Evolutionary conservation across 2,113 vertebrate genomes (phyloP), one percentile per base, ranked within the genome.

Genomic region (Phalacrocorax brasilianus): DNA sequence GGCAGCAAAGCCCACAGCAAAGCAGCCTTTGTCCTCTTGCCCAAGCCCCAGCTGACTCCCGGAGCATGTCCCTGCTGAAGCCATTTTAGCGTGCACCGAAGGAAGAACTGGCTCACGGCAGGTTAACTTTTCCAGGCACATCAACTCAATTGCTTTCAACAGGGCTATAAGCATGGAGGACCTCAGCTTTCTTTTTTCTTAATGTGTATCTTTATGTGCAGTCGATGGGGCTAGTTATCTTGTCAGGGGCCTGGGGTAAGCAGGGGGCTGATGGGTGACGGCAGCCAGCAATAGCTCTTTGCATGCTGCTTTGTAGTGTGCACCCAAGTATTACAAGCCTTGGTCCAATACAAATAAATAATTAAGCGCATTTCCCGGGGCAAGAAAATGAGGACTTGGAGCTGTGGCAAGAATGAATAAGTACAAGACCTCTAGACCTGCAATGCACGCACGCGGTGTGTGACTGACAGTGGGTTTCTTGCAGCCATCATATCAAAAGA

Each of bases 321-420:
- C 80, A 85, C 84, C 94, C 91, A 94, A 72, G 85, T 49, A 77
- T 77, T 88, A 88, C 63, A 63, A 49, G 47, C 50, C 44, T 21
- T 42, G 33, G 93, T 44, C 85, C 91, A 85, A 90, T 8, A 96
- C 82, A 96, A 93, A 96, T 96, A 93, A 96, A 97, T 95, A 88
- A 94, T 96, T 96, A 92, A 91, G 30, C 0, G 0, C n/a, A 63
- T 80, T 91, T 96, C 93, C 90, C 0, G 27, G 67, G 90, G 92
- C 90, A 92, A 93, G 88, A 93, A 96, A 93, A 93, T 45, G 93
- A 96, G 96, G 62, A 83, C 93, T 94, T 72, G 87, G 74, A 89
- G 80, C 70, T 89, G 89, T n/a, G 89, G 89, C 23, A 35, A 76
- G 91, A 94, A 96, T 85, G 81, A 91, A 67, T 96, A 90, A 94